Evolutionary conservation across 2,888 invertebrate species (phyloP), one percentile per base, ranked within the genome.

Genomic region (Taenaris catops): DNA sequence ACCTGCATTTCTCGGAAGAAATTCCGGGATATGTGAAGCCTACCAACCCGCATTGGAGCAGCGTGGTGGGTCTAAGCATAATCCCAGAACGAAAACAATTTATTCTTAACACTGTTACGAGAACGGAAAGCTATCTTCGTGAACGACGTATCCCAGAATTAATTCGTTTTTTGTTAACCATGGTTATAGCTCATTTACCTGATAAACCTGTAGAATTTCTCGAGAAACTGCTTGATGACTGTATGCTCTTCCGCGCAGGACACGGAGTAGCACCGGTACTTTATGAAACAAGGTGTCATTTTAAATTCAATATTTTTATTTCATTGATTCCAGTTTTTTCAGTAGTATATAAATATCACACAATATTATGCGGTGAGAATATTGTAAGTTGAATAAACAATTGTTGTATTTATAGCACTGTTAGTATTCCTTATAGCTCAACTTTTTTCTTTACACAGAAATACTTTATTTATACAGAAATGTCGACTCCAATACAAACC

Each of bases 191-290:
- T 8, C 49, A 63, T 8, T 49, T 49, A 4, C 54, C 72, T 0
- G 38, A 51, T 2, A 66, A 68, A 28, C 71, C 80, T 0, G 32
- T 63, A 10, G 29, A 28, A 0, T 83, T 58, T 48, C 38, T 75
- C 4, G 68, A 67, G 50, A 58, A 68, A 10, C 46, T 86, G 34
- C 34, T 86, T 1, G 65, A 78, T 49, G 65, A 80, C 8, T 78
- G 79, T 36, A 84, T 86, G 83, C 34, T 74, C 10, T 84, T 64
- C 58, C 72, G 83, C 9, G 65, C 76, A 19, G 78, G 80, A 5
- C 60, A 67, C 50, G 78, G 74, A 9, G 1, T 36, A n/a, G 58
- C 79, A 1, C 84, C 84, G 3, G 73, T 75, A 8, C 48, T 86
- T 11, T 86, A 68, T 41, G 75, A 83, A 54, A 53, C 57, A 8